Conservation (phyloP, 2,888 invertebrate genomes). For the Drosophila flavopinicola region DNA sequence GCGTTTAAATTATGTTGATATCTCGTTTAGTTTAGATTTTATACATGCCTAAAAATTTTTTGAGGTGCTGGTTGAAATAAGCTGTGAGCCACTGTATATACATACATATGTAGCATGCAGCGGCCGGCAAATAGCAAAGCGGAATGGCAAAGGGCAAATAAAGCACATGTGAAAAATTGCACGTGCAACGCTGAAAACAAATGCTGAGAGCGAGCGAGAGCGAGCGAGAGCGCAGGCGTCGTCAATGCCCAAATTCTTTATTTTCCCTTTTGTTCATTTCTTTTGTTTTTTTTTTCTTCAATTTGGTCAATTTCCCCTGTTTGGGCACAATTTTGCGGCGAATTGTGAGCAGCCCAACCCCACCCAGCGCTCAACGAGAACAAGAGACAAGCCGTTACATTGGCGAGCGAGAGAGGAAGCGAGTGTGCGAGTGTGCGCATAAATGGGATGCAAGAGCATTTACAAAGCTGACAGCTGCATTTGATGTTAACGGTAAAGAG, state of each 20-base stretch:
- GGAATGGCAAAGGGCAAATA: conserved; percentile 27
- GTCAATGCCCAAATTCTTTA: background rate
- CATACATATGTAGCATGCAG: conserved; percentile 2
- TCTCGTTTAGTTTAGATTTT: too few species aligned
- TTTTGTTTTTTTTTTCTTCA: background rate
- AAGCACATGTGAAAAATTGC: conserved; percentile 64
- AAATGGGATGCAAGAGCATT: conserved; percentile 28
- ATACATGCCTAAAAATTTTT: too few species aligned
- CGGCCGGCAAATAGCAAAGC: conserved; percentile 42
- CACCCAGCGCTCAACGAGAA: conserved; percentile 1
- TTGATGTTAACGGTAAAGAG: conserved; percentile 45
- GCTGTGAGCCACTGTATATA: too few species aligned
- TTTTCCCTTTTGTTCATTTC: background rate
- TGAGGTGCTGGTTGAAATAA: too few species aligned
- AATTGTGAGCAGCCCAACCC: conserved; percentile 43
- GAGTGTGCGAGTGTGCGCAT: conserved; percentile 11
- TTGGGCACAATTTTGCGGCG: conserved; percentile 63
- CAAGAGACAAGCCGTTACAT: background rate
- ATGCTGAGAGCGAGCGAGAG: conserved; percentile 5
- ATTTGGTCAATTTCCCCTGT: conserved; percentile 50
- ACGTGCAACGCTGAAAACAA: conserved; percentile 55
- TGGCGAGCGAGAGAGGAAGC: background rate
- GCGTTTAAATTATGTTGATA: too few species aligned
- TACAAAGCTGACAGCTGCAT: conserved; percentile 56
- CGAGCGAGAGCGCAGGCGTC: conserved; percentile 46